Base-by-base conservation (phyloP, 2,888 invertebrate genomes). In the Caradrina kadenii region DNA sequence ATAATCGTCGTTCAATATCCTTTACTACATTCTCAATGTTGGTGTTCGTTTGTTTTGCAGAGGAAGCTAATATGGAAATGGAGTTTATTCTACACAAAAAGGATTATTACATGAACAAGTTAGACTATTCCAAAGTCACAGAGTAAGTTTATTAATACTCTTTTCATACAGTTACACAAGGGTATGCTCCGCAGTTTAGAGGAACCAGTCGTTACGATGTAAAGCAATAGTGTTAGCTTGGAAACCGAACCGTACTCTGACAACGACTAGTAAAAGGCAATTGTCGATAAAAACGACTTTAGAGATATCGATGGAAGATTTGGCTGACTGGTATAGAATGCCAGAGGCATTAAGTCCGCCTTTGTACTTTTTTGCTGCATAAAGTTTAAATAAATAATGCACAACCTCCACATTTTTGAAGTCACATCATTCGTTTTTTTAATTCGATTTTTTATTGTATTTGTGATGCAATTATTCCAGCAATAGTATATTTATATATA, bases 101-200 rank as follows among this genome's bases (percentile, higher is more conserved):
- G 78, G 97, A 98, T 89, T 99, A 99, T 94, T 99, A 99, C 90
- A 97, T 97, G 95, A 98, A 97, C 80, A 99, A 99, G 92, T 93
- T 99, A 91, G 97, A 98, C 73, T 98, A 97, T 89, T 95, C 96
- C 49, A 97, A 97, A 91, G 97, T 99, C 53, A 98, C 98, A 54
- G 96, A 96, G 98, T 98, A 96, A 93, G 94, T 93, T 63, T 0
- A 58, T 54, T n/a, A 52, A 61, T 35, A 26, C 54, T 52, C 10
- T 13, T 35, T 75, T 74, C 42, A 21, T 62, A 54, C 26, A 59
- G 19, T 54, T 54, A 59, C 10, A 42, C 15, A 17, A 50, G 21
- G 22, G 26, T 6, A 15, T 49, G 49, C 21, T 4, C 26, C 19
- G 19, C n/a, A 39, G 31, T 39, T 45, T 68, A 42, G 13, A 48